These are phyloP conservation scores for Hydraecia micacea DNA, from an alignment of 2,888 invertebrate species.

Conservation along the genomic window DNA sequence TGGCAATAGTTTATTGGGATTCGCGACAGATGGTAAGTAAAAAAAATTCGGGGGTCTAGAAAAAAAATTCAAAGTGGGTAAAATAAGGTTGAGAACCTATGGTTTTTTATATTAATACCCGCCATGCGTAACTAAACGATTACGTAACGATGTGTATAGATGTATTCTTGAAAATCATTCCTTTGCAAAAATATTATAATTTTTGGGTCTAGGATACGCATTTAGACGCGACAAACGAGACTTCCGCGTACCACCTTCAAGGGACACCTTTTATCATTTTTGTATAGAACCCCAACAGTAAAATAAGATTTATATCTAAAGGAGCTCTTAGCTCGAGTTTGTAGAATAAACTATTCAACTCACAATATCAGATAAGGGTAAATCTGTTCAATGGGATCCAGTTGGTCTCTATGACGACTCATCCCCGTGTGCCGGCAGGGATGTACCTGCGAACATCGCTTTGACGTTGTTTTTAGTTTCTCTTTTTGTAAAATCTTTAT, in stretches of 20 bases:
- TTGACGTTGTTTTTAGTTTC: constrained; percentile 56
- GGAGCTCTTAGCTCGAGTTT: constrained; percentile 76
- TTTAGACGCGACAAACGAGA: constrained; percentile 48
- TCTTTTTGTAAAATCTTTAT: constrained; percentile 39
- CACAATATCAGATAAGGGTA: constrained; percentile 85
- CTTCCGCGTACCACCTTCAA: constrained; percentile 38
- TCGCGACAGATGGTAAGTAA: neutral
- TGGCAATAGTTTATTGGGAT: neutral
- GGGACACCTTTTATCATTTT: constrained; percentile 64
- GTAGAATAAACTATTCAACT: constrained; percentile 85
- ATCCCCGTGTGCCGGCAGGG: constrained; percentile 69
- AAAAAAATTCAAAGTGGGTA: neutral
- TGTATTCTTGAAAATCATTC: constrained; percentile 14
- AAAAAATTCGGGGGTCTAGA: neutral
- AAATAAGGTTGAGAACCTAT: no score
- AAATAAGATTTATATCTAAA: constrained; percentile 82
- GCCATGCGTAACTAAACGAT: neutral
- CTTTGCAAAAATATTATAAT: constrained; percentile 31
- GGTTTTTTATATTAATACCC: neutral
- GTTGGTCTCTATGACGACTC: constrained; percentile 84
- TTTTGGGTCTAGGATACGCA: constrained; percentile 32
- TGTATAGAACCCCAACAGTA: constrained; percentile 65
- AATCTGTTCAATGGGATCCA: constrained; percentile 84
- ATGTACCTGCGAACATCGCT: constrained; percentile 58
- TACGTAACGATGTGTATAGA: constrained; percentile 10